Evolutionary conservation across 1,140 invertebrate species (phyloP).

Genomic region (Dendrolimus kikuchii): DNA sequence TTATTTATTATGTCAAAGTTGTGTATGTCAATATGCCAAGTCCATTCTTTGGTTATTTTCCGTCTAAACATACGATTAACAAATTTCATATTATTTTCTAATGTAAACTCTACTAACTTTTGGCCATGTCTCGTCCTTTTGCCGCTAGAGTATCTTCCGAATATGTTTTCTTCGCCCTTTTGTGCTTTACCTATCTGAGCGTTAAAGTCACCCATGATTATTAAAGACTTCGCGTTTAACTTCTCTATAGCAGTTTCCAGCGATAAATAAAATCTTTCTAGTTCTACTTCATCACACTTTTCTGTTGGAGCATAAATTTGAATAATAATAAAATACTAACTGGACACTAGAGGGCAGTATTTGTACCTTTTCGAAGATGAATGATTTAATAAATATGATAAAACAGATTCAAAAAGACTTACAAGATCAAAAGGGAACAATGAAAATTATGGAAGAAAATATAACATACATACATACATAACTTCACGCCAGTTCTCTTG

Average conservation of each 20-base stretch:
- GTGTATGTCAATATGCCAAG: not conserved
- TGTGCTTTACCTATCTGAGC: conserved; percentile 16
- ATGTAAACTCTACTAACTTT: conserved; percentile 13
- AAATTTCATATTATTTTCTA: conserved; percentile 8
- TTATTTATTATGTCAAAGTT: conserved; percentile 5
- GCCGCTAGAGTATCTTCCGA: conserved; percentile 14
- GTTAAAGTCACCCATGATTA: conserved; percentile 16
- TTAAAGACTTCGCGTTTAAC: conserved; percentile 6
- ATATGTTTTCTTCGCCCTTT: conserved; percentile 3
- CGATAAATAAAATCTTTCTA: conserved; percentile 9
- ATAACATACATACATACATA: too few relatives aligned
- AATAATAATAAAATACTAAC: too few relatives aligned
- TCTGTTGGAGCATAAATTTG: conserved; percentile 19
- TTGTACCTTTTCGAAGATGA: too few relatives aligned
- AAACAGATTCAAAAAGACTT: too few relatives aligned
- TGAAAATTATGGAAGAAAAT: too few relatives aligned
- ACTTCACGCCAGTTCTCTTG: too few relatives aligned
- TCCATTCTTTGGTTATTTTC: conserved; percentile 2
- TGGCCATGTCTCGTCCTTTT: conserved; percentile 13
- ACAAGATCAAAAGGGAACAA: too few relatives aligned
- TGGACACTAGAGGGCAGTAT: too few relatives aligned
- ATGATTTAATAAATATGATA: too few relatives aligned
- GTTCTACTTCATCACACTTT: conserved; percentile 1
- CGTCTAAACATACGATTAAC: not conserved
- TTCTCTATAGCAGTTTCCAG: conserved; percentile 8